Percentiles rank a stretch among this genome's conserved stretches.
Conservation (phyloP, 2,113 vertebrate genomes). For the Nannospalax galili region DNA sequence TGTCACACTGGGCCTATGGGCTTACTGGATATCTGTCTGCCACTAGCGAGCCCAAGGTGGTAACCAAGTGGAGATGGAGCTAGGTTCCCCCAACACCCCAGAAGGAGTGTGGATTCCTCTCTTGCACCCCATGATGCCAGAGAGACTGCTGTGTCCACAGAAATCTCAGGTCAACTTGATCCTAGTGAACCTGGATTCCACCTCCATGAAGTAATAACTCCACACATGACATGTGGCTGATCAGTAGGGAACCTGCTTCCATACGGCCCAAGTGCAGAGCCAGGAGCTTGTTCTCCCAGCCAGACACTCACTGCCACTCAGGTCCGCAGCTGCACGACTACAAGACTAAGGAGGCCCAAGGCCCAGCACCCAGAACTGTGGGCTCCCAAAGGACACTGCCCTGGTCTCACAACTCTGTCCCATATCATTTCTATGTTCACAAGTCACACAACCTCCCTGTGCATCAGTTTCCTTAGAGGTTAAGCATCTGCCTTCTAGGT, state of each 20-base stretch:
- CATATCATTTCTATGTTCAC: neutral
- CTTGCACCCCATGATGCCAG: neutral
- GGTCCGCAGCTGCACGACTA: neutral
- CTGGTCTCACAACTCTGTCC: neutral
- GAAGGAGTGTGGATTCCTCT: no score
- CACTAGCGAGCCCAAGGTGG: neutral
- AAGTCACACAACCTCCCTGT: neutral
- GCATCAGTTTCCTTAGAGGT: constrained; percentile 18
- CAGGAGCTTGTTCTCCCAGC: neutral
- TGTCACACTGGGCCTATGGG: no score
- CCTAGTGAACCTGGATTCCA: neutral
- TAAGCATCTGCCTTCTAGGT: neutral
- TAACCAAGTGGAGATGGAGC: neutral
- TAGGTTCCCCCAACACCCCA: no score
- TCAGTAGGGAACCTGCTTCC: neutral
- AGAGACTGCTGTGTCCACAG: neutral
- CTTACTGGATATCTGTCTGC: neutral
- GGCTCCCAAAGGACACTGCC: neutral
- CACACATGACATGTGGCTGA: neutral
- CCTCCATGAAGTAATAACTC: rapidly evolving
- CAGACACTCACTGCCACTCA: neutral
- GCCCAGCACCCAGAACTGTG: neutral
- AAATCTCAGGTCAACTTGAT: neutral
- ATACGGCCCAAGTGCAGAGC: neutral
- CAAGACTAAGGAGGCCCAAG: neutral